Evolutionary conservation across 2,888 invertebrate genomes (phyloP), one percentile per base, ranked within the genome.

Genomic region (Drosophila paucipuncta): DNA sequence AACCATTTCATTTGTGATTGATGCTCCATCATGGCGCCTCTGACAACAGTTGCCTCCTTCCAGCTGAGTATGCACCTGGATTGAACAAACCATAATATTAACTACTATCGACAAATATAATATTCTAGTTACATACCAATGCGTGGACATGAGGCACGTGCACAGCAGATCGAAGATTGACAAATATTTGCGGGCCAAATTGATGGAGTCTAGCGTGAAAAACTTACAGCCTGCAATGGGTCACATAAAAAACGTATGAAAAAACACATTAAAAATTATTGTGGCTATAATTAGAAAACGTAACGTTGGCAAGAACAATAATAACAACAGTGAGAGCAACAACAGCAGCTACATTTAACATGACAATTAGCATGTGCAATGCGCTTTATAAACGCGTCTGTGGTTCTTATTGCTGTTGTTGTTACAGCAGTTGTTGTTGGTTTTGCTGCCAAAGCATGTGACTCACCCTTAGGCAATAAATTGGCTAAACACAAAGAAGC

Each of bases 1-100:
- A 97, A 99, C 99, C 99, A 99, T 47, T 97, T 95, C 94, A 98
- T 96, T 93, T 99, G 99, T n/a, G 98, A 97, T 81, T 94, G 94
- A 93, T 99, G 98, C 65, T 95, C 95, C 78, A 94, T 94, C 98
- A 99, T 98, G 5, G 98, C 98, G 78, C 94, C 94, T 92, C 96
- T 94, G 33, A 96, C 93, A 31, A 94, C 92, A 5, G 94, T 91
- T 62, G 95, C 95, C 79, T 96, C 95, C 7, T 94, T 94, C 94
- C 95, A 95, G 66, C 95, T 95, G 41, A 95, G 94, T 92, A 96
- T 95, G 92, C 95, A 96, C 94, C 96, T 96, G 67, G 76, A 47
- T 33, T 39, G 43, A 54, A 33, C 11, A 52, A n/a, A 10, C 10
- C 4, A 16, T 22, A 52, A 30, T 0, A 69, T 31, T 3, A 11